phyloP scores from a whole-genome alignment of 2,888 invertebrate genomes.

The Creontiades dilutus region DNA sequence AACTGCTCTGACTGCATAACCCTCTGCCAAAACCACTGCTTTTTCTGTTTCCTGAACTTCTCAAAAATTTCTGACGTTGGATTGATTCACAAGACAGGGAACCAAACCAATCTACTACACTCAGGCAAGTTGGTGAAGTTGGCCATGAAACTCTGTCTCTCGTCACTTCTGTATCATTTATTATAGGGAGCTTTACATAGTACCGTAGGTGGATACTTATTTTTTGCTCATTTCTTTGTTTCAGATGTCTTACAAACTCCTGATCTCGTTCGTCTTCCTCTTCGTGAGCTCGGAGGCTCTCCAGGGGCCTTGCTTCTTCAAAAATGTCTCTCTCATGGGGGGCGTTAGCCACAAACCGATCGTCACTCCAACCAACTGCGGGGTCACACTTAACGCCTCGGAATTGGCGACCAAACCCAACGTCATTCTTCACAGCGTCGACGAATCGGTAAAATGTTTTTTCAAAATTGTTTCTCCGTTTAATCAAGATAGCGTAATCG shows the following conservation, averaged over 20 bases:
- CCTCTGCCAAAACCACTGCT: no score
- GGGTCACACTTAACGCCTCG: constrained; percentile 61
- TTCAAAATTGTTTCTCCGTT: no score
- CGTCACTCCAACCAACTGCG: constrained; percentile 58
- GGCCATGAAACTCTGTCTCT: no score
- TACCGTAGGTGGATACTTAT: neutral
- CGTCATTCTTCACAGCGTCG: constrained; percentile 44
- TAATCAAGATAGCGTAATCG: no score
- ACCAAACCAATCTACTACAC: no score
- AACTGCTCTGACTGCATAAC: no score
- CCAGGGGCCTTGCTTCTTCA: constrained; percentile 53
- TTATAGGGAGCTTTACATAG: no score
- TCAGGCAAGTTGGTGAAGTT: no score
- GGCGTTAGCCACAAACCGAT: constrained; percentile 50
- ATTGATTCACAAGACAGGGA: no score
- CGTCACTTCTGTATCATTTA: no score
- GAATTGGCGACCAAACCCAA: constrained; percentile 55
- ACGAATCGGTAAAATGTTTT: constrained; percentile 17
- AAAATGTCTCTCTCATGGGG: constrained; percentile 63
- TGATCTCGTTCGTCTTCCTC: constrained; percentile 47
- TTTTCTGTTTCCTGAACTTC: no score
- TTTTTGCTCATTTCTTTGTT: constrained; percentile 17
- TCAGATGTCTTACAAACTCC: constrained; percentile 42
- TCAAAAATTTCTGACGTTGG: no score
- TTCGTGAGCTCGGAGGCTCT: constrained; percentile 57